Evolutionary conservation across 1,140 invertebrate species (phyloP).

Genomic region (Zaprionus camerounensis): DNA sequence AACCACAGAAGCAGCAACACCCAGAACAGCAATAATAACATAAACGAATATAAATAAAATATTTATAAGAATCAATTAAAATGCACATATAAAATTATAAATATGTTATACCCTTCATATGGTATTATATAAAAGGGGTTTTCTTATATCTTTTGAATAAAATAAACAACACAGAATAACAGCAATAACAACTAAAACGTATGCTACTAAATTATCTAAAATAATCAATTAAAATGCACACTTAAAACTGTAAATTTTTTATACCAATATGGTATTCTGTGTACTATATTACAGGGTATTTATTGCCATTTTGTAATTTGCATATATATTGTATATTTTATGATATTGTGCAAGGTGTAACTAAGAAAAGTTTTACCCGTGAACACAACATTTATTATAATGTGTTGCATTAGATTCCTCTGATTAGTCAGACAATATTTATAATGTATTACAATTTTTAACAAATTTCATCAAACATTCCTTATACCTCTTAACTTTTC

Average conservation of each 20-base stretch:
- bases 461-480: no score
- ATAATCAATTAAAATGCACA: not conserved
- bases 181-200: not conserved
- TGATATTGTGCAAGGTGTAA: not conserved
- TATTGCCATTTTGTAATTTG: not conserved
- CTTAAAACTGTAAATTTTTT: not conserved
- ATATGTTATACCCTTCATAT: not conserved
- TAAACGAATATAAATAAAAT: not conserved
- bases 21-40: conserved; percentile 22
- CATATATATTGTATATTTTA: not conserved
- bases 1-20: conserved; percentile 35
- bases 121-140: no score
- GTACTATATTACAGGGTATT: not conserved
- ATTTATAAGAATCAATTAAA: conserved; percentile 1
- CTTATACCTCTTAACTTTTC: no score
- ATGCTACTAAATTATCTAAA: not conserved
- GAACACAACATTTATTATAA: not conserved
- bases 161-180: conserved; percentile 16
- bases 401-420: not conserved
- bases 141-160: no score
- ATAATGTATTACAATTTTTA: no score
- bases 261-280: no score
- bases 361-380: not conserved
- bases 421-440: no score
- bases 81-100: not conserved